Percentiles rank a stretch among this genome's conserved stretches.
These are phyloP conservation scores for Diphyllodes magnificus DNA, from an alignment of 2,113 vertebrate species.

Conservation along the genomic window DNA sequence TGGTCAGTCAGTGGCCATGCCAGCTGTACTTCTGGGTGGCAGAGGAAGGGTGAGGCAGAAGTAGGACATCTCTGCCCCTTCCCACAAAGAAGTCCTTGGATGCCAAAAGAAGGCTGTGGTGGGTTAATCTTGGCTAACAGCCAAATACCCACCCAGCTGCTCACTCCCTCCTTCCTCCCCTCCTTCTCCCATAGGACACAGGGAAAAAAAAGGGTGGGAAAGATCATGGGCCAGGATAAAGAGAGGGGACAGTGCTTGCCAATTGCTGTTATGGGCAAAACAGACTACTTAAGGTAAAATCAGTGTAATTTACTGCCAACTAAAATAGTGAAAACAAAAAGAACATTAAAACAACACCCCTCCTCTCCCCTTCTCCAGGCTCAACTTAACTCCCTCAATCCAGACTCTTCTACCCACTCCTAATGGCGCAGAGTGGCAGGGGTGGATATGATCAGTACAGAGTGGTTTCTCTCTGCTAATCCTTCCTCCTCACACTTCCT, in stretches of 20 bases:
- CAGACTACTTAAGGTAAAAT: background rate
- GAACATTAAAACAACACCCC: background rate
- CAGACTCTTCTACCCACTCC: background rate
- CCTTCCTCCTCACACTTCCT: background rate
- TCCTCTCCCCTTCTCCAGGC: background rate
- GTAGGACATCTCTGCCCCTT: background rate
- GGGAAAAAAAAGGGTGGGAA: background rate
- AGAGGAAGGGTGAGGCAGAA: background rate
- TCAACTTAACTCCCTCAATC: background rate
- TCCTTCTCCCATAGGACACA: background rate
- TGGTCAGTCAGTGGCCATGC: background rate
- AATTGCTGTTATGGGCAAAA: background rate
- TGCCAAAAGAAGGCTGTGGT: background rate
- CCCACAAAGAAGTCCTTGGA: background rate
- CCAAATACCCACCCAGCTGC: background rate
- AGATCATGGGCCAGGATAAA: background rate
- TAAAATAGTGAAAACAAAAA: background rate
- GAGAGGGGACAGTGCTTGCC: background rate
- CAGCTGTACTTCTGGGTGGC: background rate
- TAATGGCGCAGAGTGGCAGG: background rate
- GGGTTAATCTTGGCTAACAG: background rate
- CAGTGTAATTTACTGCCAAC: background rate
- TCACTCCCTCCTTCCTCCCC: background rate
- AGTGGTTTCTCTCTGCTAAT: background rate
- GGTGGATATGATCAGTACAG: background rate